Base-by-base conservation (phyloP, 2,888 invertebrate species). In the Orthosia gracilis region DNA sequence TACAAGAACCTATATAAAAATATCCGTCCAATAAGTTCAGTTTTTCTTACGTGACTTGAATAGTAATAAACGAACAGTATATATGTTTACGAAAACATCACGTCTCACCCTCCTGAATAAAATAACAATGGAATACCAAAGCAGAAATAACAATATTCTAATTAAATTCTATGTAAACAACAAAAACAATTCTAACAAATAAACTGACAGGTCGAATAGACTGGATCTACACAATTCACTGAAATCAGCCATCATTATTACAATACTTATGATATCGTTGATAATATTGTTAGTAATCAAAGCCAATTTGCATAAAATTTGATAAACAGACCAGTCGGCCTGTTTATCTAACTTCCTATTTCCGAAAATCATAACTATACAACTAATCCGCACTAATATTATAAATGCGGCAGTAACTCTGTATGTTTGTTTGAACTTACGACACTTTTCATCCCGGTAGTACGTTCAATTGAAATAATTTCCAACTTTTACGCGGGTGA, bases 71-170 rank as follows among this genome's bases (percentile, higher is more conserved):
- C 17, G 63, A 65, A 61, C 47, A 26, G 23, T 52, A 65, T 15
- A 21, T 55, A 21, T 77, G 58, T 67, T 62, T 50, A 77, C 54
- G 21, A 17, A 68, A 76, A 69, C 58, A 50, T 67, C 69, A 57
- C 57, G 23, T 74, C 59, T 64, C 5, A 21, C n/a, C 2, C 12
- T 54, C 58, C 17, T 57, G 17, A 54, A 76, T 73, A 58, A 75
- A 40, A 40, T 40, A 40, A 40, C 40, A 40, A 40, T 40, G 40
- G 40, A 40, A 71, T 13, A 40, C 3, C n/a, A n/a, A 23, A 17
- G 57, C 12, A 26, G 65, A 62, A 71, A 69, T 49, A 63, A 66
- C 47, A 64, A 23, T n/a, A 76, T 54, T 40, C 40, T 45, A 26
- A 77, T 52, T n/a, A n/a, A 57, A 49, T 47, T 47, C 12, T 49